These are phyloP conservation scores for Entomobrya multifasciata DNA, from an alignment of 2,888 invertebrate species.

Conservation along the genomic window DNA sequence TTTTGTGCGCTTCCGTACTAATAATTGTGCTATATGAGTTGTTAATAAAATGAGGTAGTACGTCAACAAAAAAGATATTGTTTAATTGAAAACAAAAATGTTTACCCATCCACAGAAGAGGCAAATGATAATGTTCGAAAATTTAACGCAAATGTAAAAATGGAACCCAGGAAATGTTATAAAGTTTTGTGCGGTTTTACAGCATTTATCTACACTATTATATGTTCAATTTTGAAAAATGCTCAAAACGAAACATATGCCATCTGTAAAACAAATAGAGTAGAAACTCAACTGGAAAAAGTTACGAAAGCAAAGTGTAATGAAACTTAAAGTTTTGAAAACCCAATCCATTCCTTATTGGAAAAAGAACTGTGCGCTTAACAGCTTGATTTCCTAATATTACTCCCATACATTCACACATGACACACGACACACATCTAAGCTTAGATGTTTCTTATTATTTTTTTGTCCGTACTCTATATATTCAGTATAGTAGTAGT, in stretches of 20 bases:
- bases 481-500: constrained; percentile 66
- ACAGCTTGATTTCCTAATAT: constrained; percentile 63
- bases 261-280: constrained; percentile 13
- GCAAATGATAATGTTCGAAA: constrained; percentile 19
- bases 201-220: constrained; percentile 49
- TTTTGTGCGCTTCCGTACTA: constrained; percentile 71
- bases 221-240: constrained; percentile 48
- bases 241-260: constrained; percentile 9
- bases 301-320: constrained; percentile 26
- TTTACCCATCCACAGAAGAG: constrained; percentile 55
- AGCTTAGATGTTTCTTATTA: constrained; percentile 61
- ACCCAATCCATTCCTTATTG: constrained; percentile 36
- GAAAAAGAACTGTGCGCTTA: constrained; percentile 67
- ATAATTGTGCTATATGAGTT: constrained; percentile 57
- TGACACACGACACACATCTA: constrained; percentile 57
- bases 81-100: constrained; percentile 18
- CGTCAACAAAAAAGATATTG: neutral
- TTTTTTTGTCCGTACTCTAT: constrained; percentile 25
- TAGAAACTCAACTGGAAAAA: constrained; percentile 1
- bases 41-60: constrained; percentile 44
- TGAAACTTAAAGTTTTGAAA: neutral
- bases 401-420: constrained; percentile 67
- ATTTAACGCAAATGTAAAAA: constrained; percentile 4
- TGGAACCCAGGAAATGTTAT: constrained; percentile 15
- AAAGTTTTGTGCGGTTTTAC: constrained; percentile 63